These are phyloP conservation scores for Drosophila mayaguana DNA, from an alignment of 2,888 invertebrate genomes.

Conservation along the genomic window DNA sequence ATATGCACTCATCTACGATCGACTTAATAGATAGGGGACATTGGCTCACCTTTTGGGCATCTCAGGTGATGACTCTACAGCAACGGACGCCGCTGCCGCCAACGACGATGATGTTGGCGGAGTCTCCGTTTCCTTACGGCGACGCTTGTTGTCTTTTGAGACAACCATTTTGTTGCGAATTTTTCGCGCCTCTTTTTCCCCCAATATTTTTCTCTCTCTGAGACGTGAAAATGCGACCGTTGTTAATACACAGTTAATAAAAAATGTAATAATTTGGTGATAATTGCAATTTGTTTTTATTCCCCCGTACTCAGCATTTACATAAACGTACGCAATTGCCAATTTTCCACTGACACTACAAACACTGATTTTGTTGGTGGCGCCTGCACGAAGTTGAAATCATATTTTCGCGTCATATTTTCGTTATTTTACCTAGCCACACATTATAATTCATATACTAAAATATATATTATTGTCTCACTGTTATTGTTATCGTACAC, in stretches of 20 bases:
- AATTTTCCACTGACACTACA: constrained; percentile 79
- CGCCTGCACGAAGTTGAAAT: constrained; percentile 70
- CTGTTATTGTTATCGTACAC: constrained; percentile 40
- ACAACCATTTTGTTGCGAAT: constrained; percentile 84
- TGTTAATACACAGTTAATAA: constrained; percentile 41
- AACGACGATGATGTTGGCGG: constrained; percentile 77
- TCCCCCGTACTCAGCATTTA: constrained; percentile 44
- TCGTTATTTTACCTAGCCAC: constrained; percentile 38
- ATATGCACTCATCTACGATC: constrained; percentile 38
- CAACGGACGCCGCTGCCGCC: constrained; percentile 56
- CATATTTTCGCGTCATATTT: constrained; percentile 82
- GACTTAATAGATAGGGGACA: constrained; percentile 36
- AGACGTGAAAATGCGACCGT: constrained; percentile 30
- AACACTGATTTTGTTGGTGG: constrained; percentile 76
- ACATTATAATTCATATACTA: constrained; percentile 32
- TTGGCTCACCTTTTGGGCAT: constrained; percentile 84
- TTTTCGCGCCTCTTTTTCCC: constrained; percentile 77
- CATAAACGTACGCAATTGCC: constrained; percentile 70
- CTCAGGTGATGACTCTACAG: constrained; percentile 85
- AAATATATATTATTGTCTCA: constrained; percentile 66
- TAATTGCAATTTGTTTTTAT: constrained; percentile 64
- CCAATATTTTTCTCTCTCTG: constrained; percentile 44
- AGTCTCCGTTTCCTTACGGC: constrained; percentile 82
- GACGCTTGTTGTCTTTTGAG: constrained; percentile 85
- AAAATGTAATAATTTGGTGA: constrained; percentile 22